Base-by-base conservation (phyloP, 92 coral and sea anemone genomes). In the Pocillopora grandis region DNA sequence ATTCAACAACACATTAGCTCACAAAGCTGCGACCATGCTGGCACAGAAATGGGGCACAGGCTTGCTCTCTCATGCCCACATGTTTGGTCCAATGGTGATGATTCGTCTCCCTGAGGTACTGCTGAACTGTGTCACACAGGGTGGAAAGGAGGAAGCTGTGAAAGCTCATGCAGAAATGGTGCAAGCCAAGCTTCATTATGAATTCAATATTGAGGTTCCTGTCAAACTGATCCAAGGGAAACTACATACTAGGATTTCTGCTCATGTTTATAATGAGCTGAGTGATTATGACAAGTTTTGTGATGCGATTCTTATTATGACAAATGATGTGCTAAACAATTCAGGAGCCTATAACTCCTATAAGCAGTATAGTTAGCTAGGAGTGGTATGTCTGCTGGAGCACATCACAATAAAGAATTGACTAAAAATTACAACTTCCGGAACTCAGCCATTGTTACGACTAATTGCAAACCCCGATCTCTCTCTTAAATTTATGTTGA, bases 21-120 rank as follows among this genome's bases (percentile, higher is more conserved):
- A 85, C 79, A 42, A 85, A 48, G 94, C 94, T 5, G 94, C 85
- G 0, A 20, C 66, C 63, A 82, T 88, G 88, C 76, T 91, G 33
- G 88, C 92, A 11, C 81, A 80, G 2, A 76, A 62, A 49, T 91
- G 94, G 94, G 57, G 78, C 2, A 91, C 94, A 5, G 86, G 84
- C 13, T 80, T 90, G 2, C 74, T 91, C 9, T 88, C 84, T 23
- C 90, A 90, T 16, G 71, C 90, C 10, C 59, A 71, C 49, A 91
- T 84, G 94, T 91, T 84, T 75, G 94, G 94, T 1, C 92, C 94
- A 62, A 91, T 91, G 94, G 92, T 85, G 13, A 52, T 88, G 56
- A 72, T 91, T 13, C 89, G 90, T 5, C 87, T 91, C 9, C 94
- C 94, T 1, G 94, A 88, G 14, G 82, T 71, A 1, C 85, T 91